A percentile compares a stretch with the other conserved stretches of the same genome.
These are phyloP conservation scores for Fulica atra DNA, from an alignment of 2,113 vertebrate genomes.

Conservation along the genomic window DNA sequence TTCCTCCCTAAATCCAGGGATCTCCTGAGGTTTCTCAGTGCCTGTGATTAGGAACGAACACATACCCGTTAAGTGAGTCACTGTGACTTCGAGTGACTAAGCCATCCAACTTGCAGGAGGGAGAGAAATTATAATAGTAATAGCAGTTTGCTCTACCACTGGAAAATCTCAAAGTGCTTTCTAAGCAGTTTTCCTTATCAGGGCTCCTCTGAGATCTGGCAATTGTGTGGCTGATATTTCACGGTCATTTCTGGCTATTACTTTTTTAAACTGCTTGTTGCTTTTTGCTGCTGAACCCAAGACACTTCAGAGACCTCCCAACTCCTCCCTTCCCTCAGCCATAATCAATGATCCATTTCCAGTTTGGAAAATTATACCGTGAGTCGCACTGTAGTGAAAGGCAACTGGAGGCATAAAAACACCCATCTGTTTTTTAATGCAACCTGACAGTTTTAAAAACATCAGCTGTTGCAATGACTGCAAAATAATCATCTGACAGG, in stretches of 20 bases:
- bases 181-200: slow-evolving; percentile 31
- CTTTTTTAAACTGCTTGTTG: neutral
- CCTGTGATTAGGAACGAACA: neutral
- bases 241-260: neutral
- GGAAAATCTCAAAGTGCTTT: neutral
- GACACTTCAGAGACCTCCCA: neutral
- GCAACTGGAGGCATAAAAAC: neutral
- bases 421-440: neutral
- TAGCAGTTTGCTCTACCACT: neutral
- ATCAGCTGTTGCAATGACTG: neutral
- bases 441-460: neutral
- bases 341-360: neutral
- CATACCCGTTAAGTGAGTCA: neutral
- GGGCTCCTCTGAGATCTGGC: neutral
- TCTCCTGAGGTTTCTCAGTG: neutral
- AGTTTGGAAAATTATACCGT: neutral
- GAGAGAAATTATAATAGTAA: slow-evolving; percentile 18
- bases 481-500: neutral
- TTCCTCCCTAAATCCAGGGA: neutral
- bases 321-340: neutral
- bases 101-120: neutral
- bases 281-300: neutral
- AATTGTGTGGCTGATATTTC: neutral
- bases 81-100: slow-evolving; percentile 4
- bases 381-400: neutral